Evolutionary conservation across 2,888 invertebrate species (phyloP).

Genomic region (Xylophagus ater): DNA sequence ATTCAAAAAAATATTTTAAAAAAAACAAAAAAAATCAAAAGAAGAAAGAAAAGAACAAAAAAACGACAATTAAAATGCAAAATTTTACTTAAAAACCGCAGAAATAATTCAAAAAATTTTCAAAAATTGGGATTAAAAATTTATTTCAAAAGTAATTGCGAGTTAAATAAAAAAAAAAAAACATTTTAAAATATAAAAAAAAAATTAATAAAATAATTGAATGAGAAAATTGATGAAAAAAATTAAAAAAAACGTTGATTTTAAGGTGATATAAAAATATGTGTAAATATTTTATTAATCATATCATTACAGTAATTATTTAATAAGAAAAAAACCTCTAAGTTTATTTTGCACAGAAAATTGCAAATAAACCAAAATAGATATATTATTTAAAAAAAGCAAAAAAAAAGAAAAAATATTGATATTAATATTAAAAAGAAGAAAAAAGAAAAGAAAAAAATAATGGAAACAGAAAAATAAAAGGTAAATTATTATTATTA

Average conservation of each 20-base stretch:
- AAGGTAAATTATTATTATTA: background rate
- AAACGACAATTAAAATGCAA: background rate
- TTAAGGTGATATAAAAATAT: no score
- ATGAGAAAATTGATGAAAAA: background rate
- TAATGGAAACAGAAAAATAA: background rate
- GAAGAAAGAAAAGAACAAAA: no score
- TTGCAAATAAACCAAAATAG: background rate
- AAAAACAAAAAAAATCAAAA: background rate
- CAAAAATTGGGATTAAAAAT: no score
- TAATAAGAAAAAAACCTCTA: background rate
- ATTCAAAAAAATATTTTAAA: background rate
- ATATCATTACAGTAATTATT: conserved; percentile 8
- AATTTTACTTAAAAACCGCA: background rate
- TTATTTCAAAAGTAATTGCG: no score
- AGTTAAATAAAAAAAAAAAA: background rate
- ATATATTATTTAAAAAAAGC: background rate
- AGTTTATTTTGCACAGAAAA: background rate
- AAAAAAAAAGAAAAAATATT: conserved; percentile 1
- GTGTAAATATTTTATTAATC: conserved; percentile 11
- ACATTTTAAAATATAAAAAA: background rate
- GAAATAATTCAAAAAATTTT: background rate
- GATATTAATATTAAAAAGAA: background rate
- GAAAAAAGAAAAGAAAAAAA: conserved; percentile 1
- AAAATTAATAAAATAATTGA: background rate
- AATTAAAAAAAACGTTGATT: no score